Evolutionary conservation across 2,888 invertebrate genomes (phyloP).

Genomic region (Branchipolynoe longqiensis): DNA sequence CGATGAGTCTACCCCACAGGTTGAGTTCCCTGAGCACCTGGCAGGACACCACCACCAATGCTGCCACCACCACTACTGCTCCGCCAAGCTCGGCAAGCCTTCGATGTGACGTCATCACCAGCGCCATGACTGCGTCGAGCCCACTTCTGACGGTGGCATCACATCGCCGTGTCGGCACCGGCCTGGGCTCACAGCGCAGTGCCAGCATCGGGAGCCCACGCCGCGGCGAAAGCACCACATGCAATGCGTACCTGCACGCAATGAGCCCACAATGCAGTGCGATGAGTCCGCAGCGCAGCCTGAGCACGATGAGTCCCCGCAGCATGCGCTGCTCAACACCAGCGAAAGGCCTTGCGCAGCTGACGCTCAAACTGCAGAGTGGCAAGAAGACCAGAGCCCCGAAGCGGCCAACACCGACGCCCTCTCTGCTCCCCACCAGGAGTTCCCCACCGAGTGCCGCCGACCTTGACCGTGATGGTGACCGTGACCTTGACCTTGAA

Average conservation of each 20-base stretch:
- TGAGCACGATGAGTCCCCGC: too few species aligned
- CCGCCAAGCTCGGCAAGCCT: too few species aligned
- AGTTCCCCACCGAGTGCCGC: too few species aligned
- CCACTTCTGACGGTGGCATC: too few species aligned
- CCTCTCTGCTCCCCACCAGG: neutral
- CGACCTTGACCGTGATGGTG: too few species aligned
- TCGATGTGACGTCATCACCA: too few species aligned
- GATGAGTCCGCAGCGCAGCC: neutral
- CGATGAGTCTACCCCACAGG: too few species aligned
- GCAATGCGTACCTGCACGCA: neutral
- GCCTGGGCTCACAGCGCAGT: neutral
- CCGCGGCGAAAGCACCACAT: neutral
- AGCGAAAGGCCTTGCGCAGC: neutral
- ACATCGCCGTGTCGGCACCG: neutral
- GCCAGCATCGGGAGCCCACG: neutral
- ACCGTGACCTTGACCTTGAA: too few species aligned
- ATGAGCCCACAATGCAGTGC: neutral
- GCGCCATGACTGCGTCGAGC: too few species aligned
- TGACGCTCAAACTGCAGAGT: conserved; percentile 4
- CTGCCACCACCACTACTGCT: too few species aligned
- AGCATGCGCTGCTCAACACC: neutral
- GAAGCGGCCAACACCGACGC: neutral
- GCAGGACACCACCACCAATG: too few species aligned
- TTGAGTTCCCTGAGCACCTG: too few species aligned
- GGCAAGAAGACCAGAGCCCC: neutral